Conservation (phyloP, 2,888 invertebrate genomes). For the Lobophora halterata region DNA sequence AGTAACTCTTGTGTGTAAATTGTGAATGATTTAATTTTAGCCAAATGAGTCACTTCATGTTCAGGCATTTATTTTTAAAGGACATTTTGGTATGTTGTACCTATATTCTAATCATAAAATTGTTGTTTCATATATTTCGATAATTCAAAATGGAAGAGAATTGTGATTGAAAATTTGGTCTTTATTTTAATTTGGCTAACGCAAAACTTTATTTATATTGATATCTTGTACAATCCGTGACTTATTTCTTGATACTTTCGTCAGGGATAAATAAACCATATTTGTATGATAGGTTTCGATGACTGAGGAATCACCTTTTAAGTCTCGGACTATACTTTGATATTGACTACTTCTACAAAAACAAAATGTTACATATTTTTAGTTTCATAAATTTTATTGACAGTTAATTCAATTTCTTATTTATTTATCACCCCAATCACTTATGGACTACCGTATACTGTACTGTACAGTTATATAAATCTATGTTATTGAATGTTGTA, state of each 20-base stretch:
- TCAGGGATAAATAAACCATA: too few species aligned
- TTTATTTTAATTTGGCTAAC: too few species aligned
- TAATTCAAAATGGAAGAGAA: constrained; percentile 5
- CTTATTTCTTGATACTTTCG: too few species aligned
- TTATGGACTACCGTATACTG: constrained; percentile 38
- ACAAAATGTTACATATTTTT: constrained; percentile 26
- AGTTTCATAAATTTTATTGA: constrained; percentile 31
- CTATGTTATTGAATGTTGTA: constrained; percentile 35
- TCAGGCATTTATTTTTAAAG: constrained; percentile 55
- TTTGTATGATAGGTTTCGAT: too few species aligned
- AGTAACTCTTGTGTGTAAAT: constrained; percentile 38
- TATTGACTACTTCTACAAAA: too few species aligned
- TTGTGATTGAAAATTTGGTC: constrained; percentile 20
- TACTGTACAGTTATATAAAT: constrained; percentile 35
- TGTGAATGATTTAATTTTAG: constrained; percentile 26
- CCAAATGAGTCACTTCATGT: constrained; percentile 35
- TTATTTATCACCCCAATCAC: constrained; percentile 34
- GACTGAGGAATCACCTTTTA: too few species aligned
- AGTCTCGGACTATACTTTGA: too few species aligned
- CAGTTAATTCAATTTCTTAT: constrained; percentile 31
- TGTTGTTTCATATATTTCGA: constrained; percentile 31
- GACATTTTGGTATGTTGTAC: constrained; percentile 38
- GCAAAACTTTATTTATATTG: too few species aligned
- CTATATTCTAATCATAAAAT: constrained; percentile 32
- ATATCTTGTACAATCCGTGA: too few species aligned